Evolutionary conservation across 2,797 vertebrate species (phyloP).

Genomic region (Eutrigla gurnardus): DNA sequence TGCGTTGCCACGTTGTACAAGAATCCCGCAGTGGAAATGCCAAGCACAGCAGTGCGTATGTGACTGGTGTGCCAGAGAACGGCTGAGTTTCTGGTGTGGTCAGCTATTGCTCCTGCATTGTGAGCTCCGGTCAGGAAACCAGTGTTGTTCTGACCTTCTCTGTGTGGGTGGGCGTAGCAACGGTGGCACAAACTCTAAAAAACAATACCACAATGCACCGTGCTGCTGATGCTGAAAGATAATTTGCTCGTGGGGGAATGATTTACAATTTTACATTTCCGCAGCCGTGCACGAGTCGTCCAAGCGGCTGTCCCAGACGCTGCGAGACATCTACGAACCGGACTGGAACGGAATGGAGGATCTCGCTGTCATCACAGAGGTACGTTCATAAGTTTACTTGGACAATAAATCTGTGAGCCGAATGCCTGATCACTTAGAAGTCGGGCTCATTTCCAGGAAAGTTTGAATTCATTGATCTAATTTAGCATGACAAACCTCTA

Average conservation of each 20-base stretch:
- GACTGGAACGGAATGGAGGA: conserved; percentile 91
- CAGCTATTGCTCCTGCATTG: conserved; percentile 17
- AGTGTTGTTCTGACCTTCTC: conserved; percentile 67
- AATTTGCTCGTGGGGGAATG: conserved; percentile 10
- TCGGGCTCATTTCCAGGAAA: background rate
- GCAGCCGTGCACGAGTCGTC: conserved; percentile 93
- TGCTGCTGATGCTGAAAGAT: conserved; percentile 34
- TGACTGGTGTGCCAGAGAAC: conserved; percentile 32
- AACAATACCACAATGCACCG: conserved; percentile 40
- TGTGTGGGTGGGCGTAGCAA: conserved; percentile 40
- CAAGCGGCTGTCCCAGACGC: conserved; percentile 89
- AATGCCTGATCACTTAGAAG: background rate
- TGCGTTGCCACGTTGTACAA: conserved; percentile 20
- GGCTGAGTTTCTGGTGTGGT: conserved; percentile 18
- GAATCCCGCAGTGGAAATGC: conserved; percentile 30
- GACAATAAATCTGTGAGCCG: background rate
- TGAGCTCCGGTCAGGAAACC: conserved; percentile 56
- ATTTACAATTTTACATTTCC: conserved; percentile 16
- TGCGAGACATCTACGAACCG: conserved; percentile 89
- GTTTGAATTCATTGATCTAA: background rate
- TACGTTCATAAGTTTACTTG: conserved; percentile 55
- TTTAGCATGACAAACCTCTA: background rate
- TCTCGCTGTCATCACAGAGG: conserved; percentile 87
- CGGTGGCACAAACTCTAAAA: conserved; percentile 22
- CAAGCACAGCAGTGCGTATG: conserved; percentile 37